Base-by-base conservation (phyloP, 2,888 invertebrate genomes). In the Netelia melanura region DNA sequence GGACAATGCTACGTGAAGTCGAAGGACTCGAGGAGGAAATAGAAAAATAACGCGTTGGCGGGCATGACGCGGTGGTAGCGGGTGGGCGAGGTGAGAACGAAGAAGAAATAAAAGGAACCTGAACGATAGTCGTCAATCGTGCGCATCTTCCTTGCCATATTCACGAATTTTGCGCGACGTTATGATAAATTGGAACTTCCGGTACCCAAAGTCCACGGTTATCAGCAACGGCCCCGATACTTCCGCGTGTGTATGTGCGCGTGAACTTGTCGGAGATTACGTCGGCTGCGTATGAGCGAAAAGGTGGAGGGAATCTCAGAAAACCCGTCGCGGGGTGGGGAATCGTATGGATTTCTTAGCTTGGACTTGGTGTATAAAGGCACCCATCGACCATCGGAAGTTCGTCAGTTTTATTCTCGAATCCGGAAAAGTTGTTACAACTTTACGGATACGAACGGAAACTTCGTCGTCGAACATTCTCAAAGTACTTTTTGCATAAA, bases 171-270 rank as follows among this genome's bases (percentile, higher is more conserved):
- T 30, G 68, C 74, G 72, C 23, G 58, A 56, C 78, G 71, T 64
- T 76, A 74, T 86, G 83, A 88, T 86, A 85, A 87, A 85, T 86
- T 52, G 72, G 56, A 85, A 87, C 88, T 91, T 91, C 91, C 91
- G 90, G 90, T 86, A 87, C 86, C 85, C 87, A 89, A 89, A 89
- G 88, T 89, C 88, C 88, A 89, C 86, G 90, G 89, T 90, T 92
- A 92, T 92, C 92, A 90, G 79, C 83, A 70, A 84, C 88, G 91
- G 86, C 91, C 91, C 89, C 92, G 90, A 90, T 90, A 89, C 88
- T 91, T 90, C 89, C 90, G 88, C 87, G 84, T 84, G 70, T 21
- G 84, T 48, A 30, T 23, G 58, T 58, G 54, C 61, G 68, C 78
- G 68, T 78, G 52, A 70, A 64, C 77, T 83, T 80, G 84, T 82